Percentiles rank a stretch among this genome's conserved stretches.
phyloP scores from a whole-genome alignment of 2,888 invertebrate genomes.

The Poecilobothrus nobilitatus region DNA sequence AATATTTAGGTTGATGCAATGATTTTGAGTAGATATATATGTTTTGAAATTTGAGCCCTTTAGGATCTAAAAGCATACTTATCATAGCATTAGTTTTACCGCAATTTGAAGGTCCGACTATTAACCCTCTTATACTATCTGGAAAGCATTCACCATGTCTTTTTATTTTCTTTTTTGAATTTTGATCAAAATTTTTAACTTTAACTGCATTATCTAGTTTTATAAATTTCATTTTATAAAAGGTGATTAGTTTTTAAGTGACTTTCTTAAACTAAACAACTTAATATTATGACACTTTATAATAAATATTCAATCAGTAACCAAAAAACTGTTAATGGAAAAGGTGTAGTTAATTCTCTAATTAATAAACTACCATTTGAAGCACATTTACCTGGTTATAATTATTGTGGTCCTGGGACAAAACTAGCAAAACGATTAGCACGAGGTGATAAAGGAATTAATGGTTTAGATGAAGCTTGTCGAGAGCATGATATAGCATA shows the following conservation, averaged over 20 bases:
- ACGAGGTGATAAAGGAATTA: conserved; percentile 27
- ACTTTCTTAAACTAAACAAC: conserved; percentile 20
- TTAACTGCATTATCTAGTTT: not conserved
- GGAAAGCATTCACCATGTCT: conserved; percentile 31
- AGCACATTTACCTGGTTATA: conserved; percentile 27
- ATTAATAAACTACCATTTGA: conserved; percentile 26
- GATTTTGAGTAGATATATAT: conserved; percentile 32
- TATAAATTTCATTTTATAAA: conserved; percentile 9
- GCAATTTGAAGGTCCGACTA: conserved; percentile 35
- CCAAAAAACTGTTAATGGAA: not conserved
- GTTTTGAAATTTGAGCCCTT: conserved; percentile 34
- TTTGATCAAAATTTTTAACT: not conserved
- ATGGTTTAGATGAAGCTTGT: conserved; percentile 28
- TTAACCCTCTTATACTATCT: conserved; percentile 25
- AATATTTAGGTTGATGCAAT: conserved; percentile 25
- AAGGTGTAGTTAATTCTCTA: conserved; percentile 19
- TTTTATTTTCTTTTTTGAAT: not conserved
- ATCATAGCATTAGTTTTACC: conserved; percentile 36
- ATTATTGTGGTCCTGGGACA: conserved; percentile 31
- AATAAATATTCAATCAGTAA: not conserved
- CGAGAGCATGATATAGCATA: conserved; percentile 23
- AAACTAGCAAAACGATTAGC: conserved; percentile 27
- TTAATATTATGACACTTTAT: not conserved
- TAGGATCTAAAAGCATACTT: conserved; percentile 27
- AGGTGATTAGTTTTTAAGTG: conserved; percentile 16